These are phyloP conservation scores for Brachionus paranguensis DNA, from an alignment of 1,140 invertebrate species.

Conservation along the genomic window DNA sequence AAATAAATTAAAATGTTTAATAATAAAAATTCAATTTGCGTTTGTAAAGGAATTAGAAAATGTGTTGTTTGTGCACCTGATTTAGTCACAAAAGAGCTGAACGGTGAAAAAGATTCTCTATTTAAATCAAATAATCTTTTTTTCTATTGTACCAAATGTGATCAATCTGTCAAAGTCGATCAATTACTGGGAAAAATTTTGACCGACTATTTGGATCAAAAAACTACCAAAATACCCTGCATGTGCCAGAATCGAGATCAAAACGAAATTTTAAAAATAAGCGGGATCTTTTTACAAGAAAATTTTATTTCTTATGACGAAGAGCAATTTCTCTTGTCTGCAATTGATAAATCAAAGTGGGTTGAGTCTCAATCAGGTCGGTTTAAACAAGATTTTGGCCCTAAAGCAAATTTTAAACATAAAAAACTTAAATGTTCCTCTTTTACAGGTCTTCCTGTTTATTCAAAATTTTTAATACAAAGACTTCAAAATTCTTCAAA, in stretches of 20 bases:
- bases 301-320: conserved; percentile 72
- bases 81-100: neutral
- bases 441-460: conserved; percentile 80
- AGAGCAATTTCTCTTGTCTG: conserved; percentile 63
- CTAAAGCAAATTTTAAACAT: conserved; percentile 97
- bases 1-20: neutral
- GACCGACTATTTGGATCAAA: neutral
- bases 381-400: conserved; percentile 77
- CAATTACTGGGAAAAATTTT: neutral
- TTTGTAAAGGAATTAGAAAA: conserved; percentile 22
- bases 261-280: conserved; percentile 46
- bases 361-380: conserved; percentile 78
- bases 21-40: neutral
- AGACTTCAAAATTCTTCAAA: conserved; percentile 62
- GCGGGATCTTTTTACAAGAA: conserved; percentile 55
- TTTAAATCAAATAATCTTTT: neutral
- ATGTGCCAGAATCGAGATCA: neutral
- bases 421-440: conserved; percentile 68
- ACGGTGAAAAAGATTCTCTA: neutral
- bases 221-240: neutral
- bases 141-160: conserved; percentile 8
- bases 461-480: conserved; percentile 73
- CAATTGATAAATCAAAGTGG: conserved; percentile 78
- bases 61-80: conserved; percentile 59
- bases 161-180: neutral